phyloP scores from a whole-genome alignment of 37 sponge, comb jelly and placozoan genomes.

The Ianthella basta region DNA sequence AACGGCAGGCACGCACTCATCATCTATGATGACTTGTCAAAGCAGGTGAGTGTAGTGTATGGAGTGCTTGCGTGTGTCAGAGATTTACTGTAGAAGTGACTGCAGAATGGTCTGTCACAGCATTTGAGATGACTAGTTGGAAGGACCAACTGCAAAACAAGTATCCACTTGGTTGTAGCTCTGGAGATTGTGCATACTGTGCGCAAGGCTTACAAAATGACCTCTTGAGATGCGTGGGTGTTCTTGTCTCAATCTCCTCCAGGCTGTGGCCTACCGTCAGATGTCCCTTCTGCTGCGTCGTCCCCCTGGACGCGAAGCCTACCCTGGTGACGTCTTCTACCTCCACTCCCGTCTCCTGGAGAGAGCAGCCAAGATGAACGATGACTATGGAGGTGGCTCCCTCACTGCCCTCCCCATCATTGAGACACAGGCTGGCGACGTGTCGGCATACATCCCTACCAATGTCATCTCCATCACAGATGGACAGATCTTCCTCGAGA shows the following conservation, averaged over 20 bases:
- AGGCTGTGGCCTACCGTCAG: constrained; percentile 99
- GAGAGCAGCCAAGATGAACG: constrained; percentile 99
- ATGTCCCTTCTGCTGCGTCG: constrained; percentile 98
- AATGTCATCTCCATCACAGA: constrained; percentile 99
- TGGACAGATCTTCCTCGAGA: constrained; percentile 99
- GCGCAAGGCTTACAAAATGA: too few species aligned
- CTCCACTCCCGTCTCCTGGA: constrained; percentile 98
- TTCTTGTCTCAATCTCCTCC: neutral
- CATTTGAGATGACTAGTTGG: too few species aligned
- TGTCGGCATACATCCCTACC: constrained; percentile 99
- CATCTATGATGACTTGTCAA: constrained; percentile 99
- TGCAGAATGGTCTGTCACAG: too few species aligned
- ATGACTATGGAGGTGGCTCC: constrained; percentile 97
- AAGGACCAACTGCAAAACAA: too few species aligned
- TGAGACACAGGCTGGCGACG: constrained; percentile 99
- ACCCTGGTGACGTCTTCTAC: constrained; percentile 99
- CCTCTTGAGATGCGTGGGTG: too few species aligned
- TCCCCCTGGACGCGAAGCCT: constrained; percentile 99
- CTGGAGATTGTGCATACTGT: too few species aligned
- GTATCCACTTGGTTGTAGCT: too few species aligned
- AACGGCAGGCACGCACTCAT: constrained; percentile 98
- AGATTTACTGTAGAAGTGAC: too few species aligned
- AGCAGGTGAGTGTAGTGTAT: constrained; percentile 66
- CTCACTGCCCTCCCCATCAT: constrained; percentile 98
- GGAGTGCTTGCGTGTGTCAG: neutral